phyloP scores from a whole-genome alignment of 2,113 vertebrate species.

The Grammomys dolichurus region DNA sequence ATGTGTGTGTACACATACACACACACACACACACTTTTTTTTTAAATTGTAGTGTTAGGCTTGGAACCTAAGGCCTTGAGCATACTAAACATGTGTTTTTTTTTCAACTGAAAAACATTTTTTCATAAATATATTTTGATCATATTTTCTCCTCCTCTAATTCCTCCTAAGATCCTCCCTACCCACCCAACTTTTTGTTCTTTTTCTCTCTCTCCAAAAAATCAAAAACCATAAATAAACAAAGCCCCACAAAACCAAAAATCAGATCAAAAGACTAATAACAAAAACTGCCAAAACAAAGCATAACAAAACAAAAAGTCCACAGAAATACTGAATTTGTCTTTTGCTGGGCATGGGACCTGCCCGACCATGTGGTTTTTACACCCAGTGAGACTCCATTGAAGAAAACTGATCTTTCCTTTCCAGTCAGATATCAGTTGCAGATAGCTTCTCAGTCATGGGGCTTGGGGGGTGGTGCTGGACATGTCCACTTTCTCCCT shows the following conservation, averaged over 20 bases:
- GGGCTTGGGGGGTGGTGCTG: no score
- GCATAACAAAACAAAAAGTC: not conserved
- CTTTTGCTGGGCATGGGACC: not conserved
- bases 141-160: no score
- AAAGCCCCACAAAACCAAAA: not conserved
- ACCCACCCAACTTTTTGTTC: not conserved
- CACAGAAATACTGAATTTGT: not conserved
- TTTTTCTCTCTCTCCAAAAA: not conserved
- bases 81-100: not conserved
- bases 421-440: not conserved
- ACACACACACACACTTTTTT: not conserved
- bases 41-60: not conserved
- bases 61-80: not conserved
- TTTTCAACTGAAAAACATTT: not conserved
- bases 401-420: not conserved
- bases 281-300: not conserved
- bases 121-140: not conserved
- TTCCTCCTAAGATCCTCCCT: not conserved
- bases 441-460: not conserved
- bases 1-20: not conserved
- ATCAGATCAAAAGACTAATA: not conserved
- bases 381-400: not conserved
- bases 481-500: not conserved
- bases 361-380: not conserved
- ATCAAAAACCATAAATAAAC: not conserved